These are phyloP conservation scores for Acrocephalus arundinaceus DNA, from an alignment of 2,113 vertebrate genomes.

Conservation along the genomic window DNA sequence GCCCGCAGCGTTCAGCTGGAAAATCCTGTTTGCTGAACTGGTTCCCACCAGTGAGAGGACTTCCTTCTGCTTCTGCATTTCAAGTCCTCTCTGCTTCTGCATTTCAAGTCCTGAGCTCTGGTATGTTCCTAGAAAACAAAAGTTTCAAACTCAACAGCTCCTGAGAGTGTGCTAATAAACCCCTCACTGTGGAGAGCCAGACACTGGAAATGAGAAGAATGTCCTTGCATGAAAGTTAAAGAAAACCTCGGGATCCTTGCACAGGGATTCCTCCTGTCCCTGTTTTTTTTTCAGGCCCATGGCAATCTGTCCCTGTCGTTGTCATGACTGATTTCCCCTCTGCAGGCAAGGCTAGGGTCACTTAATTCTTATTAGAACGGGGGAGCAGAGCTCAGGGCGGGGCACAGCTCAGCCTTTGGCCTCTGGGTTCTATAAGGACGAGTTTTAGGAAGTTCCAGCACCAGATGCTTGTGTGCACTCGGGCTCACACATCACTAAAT, in stretches of 20 bases:
- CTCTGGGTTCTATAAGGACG: not conserved
- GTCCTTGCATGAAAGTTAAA: not conserved
- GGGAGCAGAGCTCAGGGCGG: not conserved
- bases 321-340: not conserved
- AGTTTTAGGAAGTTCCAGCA: not conserved
- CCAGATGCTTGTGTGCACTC: rapidly evolving
- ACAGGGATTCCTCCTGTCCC: not conserved
- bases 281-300: not conserved
- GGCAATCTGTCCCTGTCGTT: not conserved
- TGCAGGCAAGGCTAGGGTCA: not conserved
- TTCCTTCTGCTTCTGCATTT: not conserved
- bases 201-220: not conserved
- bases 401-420: not conserved
- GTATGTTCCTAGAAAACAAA: not conserved
- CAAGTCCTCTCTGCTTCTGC: not conserved
- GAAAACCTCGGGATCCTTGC: rapidly evolving
- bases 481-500: not conserved
- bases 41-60: not conserved
- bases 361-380: not conserved
- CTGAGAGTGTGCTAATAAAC: not conserved
- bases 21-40: not conserved
- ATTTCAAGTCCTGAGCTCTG: not conserved
- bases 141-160: not conserved
- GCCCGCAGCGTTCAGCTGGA: not conserved
- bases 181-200: not conserved